These are phyloP conservation scores for Proteles cristata DNA, from an alignment of 2,113 vertebrate genomes.

Conservation along the genomic window DNA sequence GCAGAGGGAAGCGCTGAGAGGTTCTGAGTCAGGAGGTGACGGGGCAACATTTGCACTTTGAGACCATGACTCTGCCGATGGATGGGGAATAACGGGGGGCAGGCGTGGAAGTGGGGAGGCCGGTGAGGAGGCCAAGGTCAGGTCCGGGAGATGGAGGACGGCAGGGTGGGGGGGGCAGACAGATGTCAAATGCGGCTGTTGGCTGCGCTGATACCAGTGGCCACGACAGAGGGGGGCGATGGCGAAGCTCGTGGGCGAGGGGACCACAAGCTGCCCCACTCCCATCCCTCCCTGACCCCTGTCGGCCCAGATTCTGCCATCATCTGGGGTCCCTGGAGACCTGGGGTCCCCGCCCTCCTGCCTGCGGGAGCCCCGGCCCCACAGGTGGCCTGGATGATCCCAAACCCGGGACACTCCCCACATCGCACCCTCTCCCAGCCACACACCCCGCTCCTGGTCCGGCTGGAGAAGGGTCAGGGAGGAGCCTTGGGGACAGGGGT, in stretches of 20 bases:
- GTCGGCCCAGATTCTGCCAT: neutral
- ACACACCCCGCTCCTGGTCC: accelerated
- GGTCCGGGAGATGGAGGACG: accelerated
- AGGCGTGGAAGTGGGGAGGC: neutral
- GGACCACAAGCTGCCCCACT: accelerated
- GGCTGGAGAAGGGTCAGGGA: neutral
- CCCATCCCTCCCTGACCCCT: neutral
- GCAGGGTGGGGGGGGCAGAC: too few species aligned
- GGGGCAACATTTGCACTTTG: neutral
- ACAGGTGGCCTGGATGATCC: neutral
- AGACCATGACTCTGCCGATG: neutral
- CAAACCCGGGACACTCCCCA: neutral
- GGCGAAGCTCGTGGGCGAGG: accelerated
- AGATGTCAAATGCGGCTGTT: neutral
- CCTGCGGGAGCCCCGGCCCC: neutral
- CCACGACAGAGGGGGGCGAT: accelerated
- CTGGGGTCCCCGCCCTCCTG: accelerated
- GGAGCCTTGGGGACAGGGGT: neutral
- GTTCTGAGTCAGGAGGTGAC: neutral
- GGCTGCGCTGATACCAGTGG: neutral
- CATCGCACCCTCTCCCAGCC: neutral
- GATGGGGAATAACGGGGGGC: neutral
- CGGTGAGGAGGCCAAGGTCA: neutral
- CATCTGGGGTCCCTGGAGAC: accelerated
- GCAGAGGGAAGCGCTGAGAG: neutral